Conservation (phyloP, 1,140 invertebrate species). For the Orius insidiosus region DNA sequence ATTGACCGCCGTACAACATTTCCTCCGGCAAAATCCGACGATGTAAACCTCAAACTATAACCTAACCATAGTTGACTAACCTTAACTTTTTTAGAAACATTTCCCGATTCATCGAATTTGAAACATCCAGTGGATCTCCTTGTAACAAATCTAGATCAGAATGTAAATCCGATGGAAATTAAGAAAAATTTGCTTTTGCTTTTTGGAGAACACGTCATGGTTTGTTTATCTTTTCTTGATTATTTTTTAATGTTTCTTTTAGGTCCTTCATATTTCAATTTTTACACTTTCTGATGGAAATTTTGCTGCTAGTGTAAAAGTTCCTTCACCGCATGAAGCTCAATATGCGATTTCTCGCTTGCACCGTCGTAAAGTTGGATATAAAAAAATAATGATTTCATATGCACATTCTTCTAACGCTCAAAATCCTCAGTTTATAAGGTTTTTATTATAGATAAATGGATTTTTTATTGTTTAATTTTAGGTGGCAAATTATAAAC, state of each 20-base stretch:
- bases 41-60: constrained; percentile 5
- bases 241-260: constrained; percentile 20
- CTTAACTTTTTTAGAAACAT: constrained; percentile 16
- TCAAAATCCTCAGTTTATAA: constrained; percentile 41
- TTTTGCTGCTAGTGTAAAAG: constrained; percentile 44
- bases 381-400: constrained; percentile 63
- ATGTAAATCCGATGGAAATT: constrained; percentile 51
- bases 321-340: constrained; percentile 46
- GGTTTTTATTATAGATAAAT: constrained; percentile 23
- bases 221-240: constrained; percentile 23
- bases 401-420: constrained; percentile 44
- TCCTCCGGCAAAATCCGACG: constrained; percentile 4
- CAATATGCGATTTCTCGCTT: constrained; percentile 68
- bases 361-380: constrained; percentile 64
- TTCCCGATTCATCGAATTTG: constrained; percentile 19
- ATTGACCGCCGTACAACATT: background rate
- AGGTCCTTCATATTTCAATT: constrained; percentile 48
- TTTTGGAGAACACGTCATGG: constrained; percentile 51
- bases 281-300: constrained; percentile 49
- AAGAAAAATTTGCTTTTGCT: constrained; percentile 42
- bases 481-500: constrained; percentile 33
- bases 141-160: constrained; percentile 60
- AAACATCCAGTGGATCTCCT: constrained; percentile 42
- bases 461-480: constrained; percentile 15
- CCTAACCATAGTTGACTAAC: background rate